Percentiles rank a stretch among this genome's conserved stretches.
phyloP scores from a whole-genome alignment of 1,140 invertebrate species.

The Akabosia matsudoensis region DNA sequence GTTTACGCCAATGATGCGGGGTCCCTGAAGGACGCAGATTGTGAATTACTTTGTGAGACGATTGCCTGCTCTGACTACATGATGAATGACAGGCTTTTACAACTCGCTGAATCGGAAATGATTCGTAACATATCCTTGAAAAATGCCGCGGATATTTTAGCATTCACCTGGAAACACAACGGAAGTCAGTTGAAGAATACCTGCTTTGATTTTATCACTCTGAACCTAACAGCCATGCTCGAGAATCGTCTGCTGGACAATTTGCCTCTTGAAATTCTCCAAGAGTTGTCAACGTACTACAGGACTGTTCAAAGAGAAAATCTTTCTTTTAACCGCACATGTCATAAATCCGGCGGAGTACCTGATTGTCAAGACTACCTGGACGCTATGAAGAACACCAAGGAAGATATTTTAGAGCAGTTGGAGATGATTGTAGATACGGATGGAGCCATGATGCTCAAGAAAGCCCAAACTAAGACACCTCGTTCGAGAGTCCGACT shows the following conservation, averaged over 20 bases:
- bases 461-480: neutral
- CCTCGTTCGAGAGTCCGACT: neutral
- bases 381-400: neutral
- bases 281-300: neutral
- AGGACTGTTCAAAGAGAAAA: neutral
- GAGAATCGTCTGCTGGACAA: constrained; percentile 55
- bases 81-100: constrained; percentile 52
- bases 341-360: neutral
- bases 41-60: neutral
- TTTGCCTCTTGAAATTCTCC: neutral
- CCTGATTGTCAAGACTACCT: neutral
- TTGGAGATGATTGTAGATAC: neutral
- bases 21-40: neutral
- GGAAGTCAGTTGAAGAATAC: constrained; percentile 62
- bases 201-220: constrained; percentile 67
- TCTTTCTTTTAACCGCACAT: neutral
- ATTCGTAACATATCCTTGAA: constrained; percentile 62
- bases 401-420: neutral
- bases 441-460: neutral
- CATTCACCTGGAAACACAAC: constrained; percentile 66
- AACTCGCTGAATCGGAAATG: constrained; percentile 62
- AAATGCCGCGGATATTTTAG: constrained; percentile 66
- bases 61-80: constrained; percentile 10
- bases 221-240: constrained; percentile 65
- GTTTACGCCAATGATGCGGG: neutral